A percentile compares a stretch with the other conserved stretches of the same genome.
Evolutionary conservation across 2,888 invertebrate genomes (phyloP).

Genomic region (Eilema griseolum): DNA sequence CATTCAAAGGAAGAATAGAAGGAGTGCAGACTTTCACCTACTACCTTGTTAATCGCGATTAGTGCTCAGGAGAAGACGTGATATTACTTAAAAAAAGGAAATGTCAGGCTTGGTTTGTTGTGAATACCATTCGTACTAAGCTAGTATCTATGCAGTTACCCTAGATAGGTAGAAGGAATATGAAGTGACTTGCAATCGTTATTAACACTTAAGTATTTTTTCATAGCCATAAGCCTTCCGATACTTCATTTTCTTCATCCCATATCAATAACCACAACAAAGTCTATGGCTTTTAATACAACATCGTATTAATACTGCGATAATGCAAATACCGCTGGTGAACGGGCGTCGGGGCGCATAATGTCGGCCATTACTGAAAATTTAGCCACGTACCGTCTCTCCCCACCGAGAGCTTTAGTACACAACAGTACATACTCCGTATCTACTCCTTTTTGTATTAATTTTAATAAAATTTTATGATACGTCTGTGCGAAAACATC

Average conservation of each 20-base stretch:
- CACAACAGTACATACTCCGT: constrained; percentile 59
- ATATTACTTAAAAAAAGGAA: not conserved
- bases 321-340: constrained; percentile 77
- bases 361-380: constrained; percentile 72
- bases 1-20: too few species aligned
- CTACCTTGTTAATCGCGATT: too few species aligned
- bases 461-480: constrained; percentile 66
- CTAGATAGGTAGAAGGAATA: too few species aligned
- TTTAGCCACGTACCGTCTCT: constrained; percentile 72
- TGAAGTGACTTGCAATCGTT: not conserved
- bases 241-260: constrained; percentile 23
- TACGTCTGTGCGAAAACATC: constrained; percentile 52
- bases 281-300: constrained; percentile 62
- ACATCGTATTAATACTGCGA: constrained; percentile 72
- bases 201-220: constrained; percentile 8
- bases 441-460: constrained; percentile 68
- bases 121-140: not conserved
- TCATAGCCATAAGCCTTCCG: constrained; percentile 12
- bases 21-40: too few species aligned
- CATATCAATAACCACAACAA: constrained; percentile 50
- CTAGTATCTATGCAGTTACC: not conserved
- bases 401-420: constrained; percentile 69
- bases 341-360: constrained; percentile 66
- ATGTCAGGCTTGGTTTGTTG: not conserved
- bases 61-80: too few species aligned